Evolutionary conservation across 2,113 vertebrate genomes (phyloP), one percentile per base, ranked within the genome.

Genomic region (Xenopus borealis): DNA sequence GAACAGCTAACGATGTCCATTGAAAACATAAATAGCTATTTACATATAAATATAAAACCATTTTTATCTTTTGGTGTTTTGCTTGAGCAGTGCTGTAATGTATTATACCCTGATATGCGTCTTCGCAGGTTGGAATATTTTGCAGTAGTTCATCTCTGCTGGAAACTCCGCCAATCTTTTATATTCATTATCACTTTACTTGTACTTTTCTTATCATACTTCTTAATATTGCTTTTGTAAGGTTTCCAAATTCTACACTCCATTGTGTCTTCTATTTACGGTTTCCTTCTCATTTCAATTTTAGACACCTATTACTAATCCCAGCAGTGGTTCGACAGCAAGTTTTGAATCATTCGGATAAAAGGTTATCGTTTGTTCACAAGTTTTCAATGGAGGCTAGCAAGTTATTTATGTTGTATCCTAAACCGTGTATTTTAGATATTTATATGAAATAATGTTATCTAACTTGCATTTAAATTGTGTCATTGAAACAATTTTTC

Each of bases 141-240:
- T 70, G 67, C 30, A 77, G 69, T 63, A 53, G 66, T 75, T 75
- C 69, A 64, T 70, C 66, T 70, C 74, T 70, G 74, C 66, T 77
- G 58, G 74, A 53, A 23, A 20, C 55, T 69, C 74, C 40, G 70
- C 47, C 67, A 70, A 70, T 77, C 67, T 70, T 69, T 77, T 70
- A 77, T 77, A 68, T 70, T 77, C 74, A 77, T 77, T 77, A 77
- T 77, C 67, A 70, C 74, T 70, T 77, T 50, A 16, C 67, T 76
- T 76, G 74, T 52, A 76, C 74, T 77, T 77, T 77, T 70, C 50
- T 55, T 62, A 40, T 69, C 66, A 44, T 70, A 70, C 63, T 67
- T 77, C 40, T 77, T 6, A 70, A 77, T 11, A 23, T 44, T 20
- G 53, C 62, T 75, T 69, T 63, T 47, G 63, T n/a, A 63, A 23